These are phyloP conservation scores for Euproctis similis DNA, from an alignment of 2,888 invertebrate species.

Conservation along the genomic window DNA sequence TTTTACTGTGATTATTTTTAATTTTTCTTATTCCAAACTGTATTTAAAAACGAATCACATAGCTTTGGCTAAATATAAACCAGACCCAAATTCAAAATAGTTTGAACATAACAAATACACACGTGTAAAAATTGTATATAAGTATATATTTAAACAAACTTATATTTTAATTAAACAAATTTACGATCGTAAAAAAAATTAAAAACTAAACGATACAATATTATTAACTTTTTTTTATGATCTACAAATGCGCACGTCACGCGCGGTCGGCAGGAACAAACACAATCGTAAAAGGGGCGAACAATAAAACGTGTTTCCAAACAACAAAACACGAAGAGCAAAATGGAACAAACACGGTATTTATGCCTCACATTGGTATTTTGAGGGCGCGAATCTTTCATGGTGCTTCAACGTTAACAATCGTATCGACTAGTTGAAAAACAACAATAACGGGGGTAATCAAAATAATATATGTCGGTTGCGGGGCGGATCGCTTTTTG, in stretches of 20 bases:
- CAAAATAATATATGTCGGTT: slow-evolving; percentile 63
- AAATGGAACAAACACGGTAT: slow-evolving; percentile 18
- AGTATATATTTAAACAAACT: too few relatives aligned
- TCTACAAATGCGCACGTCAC: slow-evolving; percentile 33
- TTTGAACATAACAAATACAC: too few relatives aligned
- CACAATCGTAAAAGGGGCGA: slow-evolving; percentile 41
- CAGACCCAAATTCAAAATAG: too few relatives aligned
- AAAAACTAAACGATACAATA: too few relatives aligned
- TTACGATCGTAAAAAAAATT: too few relatives aligned
- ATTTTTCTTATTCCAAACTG: background rate
- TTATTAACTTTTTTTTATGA: too few relatives aligned
- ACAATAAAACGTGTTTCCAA: slow-evolving; percentile 35
- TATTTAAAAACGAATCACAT: too few relatives aligned
- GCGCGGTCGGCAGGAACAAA: slow-evolving; percentile 40
- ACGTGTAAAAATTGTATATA: too few relatives aligned
- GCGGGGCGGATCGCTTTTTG: slow-evolving; percentile 58
- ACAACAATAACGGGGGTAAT: slow-evolving; percentile 62
- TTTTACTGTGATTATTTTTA: slow-evolving; percentile 3
- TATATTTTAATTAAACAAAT: too few relatives aligned
- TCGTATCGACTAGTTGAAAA: slow-evolving; percentile 28
- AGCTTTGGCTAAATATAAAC: too few relatives aligned
- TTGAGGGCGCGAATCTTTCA: slow-evolving; percentile 8
- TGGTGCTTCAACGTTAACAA: slow-evolving; percentile 20
- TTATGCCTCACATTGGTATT: slow-evolving; percentile 2
- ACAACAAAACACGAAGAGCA: slow-evolving; percentile 9